phyloP scores from a whole-genome alignment of 2,113 vertebrate species.

The Tichodroma muraria region DNA sequence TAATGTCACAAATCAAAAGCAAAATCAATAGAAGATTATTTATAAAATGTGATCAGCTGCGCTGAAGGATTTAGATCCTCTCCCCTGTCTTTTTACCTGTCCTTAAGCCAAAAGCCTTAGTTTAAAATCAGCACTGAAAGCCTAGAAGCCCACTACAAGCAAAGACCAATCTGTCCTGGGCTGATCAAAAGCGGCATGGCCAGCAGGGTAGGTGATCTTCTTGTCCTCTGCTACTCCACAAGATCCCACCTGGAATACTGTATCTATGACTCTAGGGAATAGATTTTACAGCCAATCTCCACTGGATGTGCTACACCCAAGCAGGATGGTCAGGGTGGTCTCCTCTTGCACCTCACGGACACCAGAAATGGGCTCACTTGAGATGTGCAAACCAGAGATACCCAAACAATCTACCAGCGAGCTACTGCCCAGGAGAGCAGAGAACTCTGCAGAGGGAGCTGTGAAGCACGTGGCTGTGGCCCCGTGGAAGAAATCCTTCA shows the following conservation, averaged over 20 bases:
- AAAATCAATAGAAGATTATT: background rate
- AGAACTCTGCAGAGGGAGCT: background rate
- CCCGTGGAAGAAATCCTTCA: fast-evolving
- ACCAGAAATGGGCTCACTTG: background rate
- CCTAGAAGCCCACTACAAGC: background rate
- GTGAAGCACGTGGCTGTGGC: fast-evolving
- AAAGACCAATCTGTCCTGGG: background rate
- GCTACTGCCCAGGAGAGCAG: background rate
- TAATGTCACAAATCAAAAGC: background rate
- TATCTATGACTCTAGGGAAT: background rate
- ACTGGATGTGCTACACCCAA: background rate
- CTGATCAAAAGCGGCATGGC: background rate
- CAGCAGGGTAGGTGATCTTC: background rate
- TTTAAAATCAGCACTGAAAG: background rate
- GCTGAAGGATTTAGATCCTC: background rate
- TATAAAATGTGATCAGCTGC: background rate
- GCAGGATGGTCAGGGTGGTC: background rate
- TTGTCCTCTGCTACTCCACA: background rate
- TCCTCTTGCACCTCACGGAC: background rate
- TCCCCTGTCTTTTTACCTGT: background rate
- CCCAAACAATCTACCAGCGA: background rate
- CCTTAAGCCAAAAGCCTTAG: background rate
- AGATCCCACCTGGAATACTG: background rate
- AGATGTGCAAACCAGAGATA: background rate
- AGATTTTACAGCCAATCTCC: background rate